Conservation (phyloP, 2,797 vertebrate species). For the Lepilemur septentrionalis region DNA sequence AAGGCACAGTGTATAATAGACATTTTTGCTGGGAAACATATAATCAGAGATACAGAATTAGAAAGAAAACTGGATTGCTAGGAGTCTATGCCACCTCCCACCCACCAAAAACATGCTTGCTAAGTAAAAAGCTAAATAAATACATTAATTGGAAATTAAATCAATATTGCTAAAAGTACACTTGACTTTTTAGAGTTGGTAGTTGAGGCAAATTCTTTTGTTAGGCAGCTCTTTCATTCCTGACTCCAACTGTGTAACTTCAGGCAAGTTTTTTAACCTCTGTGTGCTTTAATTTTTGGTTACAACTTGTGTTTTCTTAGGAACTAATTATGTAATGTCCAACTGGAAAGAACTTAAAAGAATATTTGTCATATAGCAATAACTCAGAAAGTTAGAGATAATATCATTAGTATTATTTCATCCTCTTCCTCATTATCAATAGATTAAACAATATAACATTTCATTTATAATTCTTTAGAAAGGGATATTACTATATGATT, state of each 20-base stretch:
- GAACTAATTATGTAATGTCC: not conserved
- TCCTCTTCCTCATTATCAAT: not conserved
- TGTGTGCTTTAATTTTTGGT: not conserved
- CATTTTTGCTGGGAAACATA: not conserved
- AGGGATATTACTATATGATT: not conserved
- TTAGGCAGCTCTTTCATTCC: not conserved
- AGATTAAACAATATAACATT: not conserved
- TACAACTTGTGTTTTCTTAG: not conserved
- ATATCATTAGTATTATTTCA: not conserved
- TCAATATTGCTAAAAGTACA: not conserved
- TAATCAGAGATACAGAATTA: not conserved
- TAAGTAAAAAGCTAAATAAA: not conserved
- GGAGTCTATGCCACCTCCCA: not conserved
- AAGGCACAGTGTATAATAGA: not conserved
- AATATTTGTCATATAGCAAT: not conserved
- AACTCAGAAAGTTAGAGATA: not conserved
- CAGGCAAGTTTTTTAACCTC: not conserved
- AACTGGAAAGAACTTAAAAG: not conserved
- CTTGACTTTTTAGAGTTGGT: not conserved
- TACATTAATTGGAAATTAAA: not conserved
- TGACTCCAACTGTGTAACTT: not conserved
- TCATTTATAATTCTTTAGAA: not conserved
- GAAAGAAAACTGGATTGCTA: not conserved
- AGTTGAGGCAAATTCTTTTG: not conserved
- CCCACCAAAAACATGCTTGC: not conserved